Evolutionary conservation across 2,113 vertebrate genomes (phyloP).

Genomic region (Pollimyrus isidori): DNA sequence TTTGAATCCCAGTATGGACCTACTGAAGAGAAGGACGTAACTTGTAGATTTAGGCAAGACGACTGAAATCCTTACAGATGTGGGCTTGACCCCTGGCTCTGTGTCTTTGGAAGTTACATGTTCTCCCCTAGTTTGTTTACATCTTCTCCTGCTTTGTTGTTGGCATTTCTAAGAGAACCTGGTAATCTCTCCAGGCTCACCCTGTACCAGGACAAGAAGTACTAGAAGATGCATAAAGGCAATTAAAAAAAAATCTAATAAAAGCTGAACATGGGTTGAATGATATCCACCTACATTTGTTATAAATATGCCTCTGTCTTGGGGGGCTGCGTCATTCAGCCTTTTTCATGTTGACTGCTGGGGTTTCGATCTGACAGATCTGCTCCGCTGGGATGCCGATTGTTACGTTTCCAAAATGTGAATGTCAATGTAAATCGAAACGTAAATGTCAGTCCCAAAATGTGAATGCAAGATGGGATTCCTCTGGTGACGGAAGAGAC

Average conservation of each 20-base stretch:
- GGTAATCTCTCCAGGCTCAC: not conserved
- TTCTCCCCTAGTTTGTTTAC: not conserved
- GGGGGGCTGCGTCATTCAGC: not conserved
- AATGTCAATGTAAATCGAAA: not conserved
- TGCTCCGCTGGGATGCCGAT: not conserved
- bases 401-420: not conserved
- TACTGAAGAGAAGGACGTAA: not conserved
- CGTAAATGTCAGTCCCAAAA: conserved; percentile 2
- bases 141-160: not conserved
- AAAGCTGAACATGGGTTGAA: not conserved
- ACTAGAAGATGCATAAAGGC: not conserved
- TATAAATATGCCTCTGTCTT: not conserved
- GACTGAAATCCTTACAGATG: not conserved
- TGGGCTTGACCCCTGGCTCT: not conserved
- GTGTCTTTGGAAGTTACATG: not conserved
- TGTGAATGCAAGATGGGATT: not conserved
- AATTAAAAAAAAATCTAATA: not conserved
- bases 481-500: not conserved
- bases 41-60: not conserved
- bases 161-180: not conserved
- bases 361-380: not conserved
- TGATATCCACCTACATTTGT: not conserved
- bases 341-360: conserved; percentile 1
- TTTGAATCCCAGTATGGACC: not conserved
- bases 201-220: not conserved